Base-by-base conservation (phyloP, 2,113 vertebrate species). In the Pomatostomus ruficeps region DNA sequence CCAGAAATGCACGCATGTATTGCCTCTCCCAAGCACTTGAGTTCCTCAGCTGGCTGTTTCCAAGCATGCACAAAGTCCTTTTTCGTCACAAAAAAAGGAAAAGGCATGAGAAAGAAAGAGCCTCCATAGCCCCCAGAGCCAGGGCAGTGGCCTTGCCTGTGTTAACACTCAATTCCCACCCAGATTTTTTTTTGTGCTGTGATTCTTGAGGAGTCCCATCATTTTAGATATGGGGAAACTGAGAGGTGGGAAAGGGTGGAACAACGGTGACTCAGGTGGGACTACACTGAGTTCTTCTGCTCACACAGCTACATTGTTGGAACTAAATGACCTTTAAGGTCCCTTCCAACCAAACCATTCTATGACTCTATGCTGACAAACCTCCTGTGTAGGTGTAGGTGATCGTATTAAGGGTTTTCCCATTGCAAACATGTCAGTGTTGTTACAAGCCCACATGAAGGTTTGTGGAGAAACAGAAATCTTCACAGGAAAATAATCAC, bases 101-200 rank as follows among this genome's bases (percentile, higher is more conserved):
- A 62, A 84, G 7, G 0, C 0, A 0, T 28, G 35, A 0, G 2
- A 75, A 90, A 75, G 35, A 55, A 71, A 62, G 23, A 79, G 8
- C 7, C 14, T 55, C 28, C 23, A 52, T 61, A 65, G 28, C 10
- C 14, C 66, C 20, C 31, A 40, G 78, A 65, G 42, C 14, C 19
- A 40, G 18, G 23, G 31, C 25, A 55, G 48, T 31, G 40, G 26
- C 54, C 31, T 83, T 8, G 0, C 10, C 24, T 62, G 8, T 38
- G 7, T 42, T 54, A 76, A 31, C 0, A 1, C 12, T 51, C 42
- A 17, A 28, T 70, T 58, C 63, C 26, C 33, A 35, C 4, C 2
- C 1, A 2, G 7, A 3, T 5, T 43, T 52, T 63, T 40, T 74
- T 31, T 33, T 21, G 11, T 88, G 33, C n/a, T 49, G 59, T 12